Evolutionary conservation across 2,797 vertebrate species (phyloP).

Genomic region (Thamnophis elegans): DNA sequence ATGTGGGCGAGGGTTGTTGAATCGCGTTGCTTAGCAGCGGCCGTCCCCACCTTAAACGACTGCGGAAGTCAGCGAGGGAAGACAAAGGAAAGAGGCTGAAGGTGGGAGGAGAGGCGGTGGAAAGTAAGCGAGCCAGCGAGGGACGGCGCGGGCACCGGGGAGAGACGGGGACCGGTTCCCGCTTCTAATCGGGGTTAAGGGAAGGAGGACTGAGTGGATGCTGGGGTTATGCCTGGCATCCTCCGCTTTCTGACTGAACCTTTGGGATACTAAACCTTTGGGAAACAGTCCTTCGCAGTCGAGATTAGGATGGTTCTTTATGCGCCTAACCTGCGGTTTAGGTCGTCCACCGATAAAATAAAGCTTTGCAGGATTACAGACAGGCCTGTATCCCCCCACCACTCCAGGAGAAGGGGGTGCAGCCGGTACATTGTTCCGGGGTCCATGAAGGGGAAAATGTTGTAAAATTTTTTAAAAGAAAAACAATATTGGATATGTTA

Average conservation of each 20-base stretch:
- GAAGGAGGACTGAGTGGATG: background rate
- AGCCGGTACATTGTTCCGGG: no score
- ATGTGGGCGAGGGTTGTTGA: slow-evolving; percentile 10
- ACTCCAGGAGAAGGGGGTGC: no score
- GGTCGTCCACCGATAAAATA: background rate
- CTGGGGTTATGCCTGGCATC: background rate
- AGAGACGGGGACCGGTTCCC: background rate
- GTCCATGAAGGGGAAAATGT: no score
- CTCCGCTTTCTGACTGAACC: background rate
- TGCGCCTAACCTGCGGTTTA: background rate
- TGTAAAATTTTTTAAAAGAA: no score
- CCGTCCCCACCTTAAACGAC: background rate
- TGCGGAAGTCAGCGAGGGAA: slow-evolving; percentile 36
- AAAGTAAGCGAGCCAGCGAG: background rate
- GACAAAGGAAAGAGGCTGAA: background rate
- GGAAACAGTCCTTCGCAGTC: background rate
- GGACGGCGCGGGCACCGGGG: background rate
- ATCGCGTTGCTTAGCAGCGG: slow-evolving; percentile 57
- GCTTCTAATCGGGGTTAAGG: background rate
- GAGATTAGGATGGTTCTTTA: background rate
- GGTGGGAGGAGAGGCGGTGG: background rate
- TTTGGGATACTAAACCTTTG: background rate
- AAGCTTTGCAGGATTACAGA: background rate
- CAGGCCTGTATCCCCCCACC: no score
- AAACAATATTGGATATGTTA: no score